A percentile compares a stretch with the other conserved stretches of the same genome.
Evolutionary conservation across 2,888 invertebrate genomes (phyloP).

Genomic region (Aphidoletes aphidimyza): DNA sequence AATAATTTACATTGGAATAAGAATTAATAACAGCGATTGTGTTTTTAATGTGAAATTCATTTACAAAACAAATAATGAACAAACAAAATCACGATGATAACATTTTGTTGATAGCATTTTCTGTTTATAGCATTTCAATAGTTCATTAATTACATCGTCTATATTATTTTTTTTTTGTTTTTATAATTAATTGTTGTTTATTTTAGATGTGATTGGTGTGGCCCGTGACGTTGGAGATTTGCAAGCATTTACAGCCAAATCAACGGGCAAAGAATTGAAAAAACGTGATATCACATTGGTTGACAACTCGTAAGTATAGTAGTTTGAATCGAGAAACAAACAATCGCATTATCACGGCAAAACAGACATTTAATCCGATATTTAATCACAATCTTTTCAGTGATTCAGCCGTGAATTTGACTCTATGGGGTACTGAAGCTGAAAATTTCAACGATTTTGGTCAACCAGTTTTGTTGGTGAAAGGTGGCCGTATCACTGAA

Average conservation of each 20-base stretch:
- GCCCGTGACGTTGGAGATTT: constrained; percentile 80
- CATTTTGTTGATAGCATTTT: no score
- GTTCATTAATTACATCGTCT: constrained; percentile 54
- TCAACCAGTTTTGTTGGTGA: constrained; percentile 86
- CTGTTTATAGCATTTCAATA: constrained; percentile 20
- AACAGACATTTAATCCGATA: no score
- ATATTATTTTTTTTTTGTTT: background rate
- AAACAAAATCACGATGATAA: no score
- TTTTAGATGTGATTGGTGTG: constrained; percentile 88
- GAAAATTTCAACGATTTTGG: constrained; percentile 81
- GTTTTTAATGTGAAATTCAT: no score
- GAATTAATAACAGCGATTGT: no score
- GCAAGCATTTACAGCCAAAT: constrained; percentile 76
- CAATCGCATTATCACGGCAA: no score
- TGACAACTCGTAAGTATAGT: constrained; percentile 75
- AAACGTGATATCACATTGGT: constrained; percentile 90
- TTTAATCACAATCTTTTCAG: background rate
- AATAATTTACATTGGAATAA: no score
- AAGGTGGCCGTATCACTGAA: constrained; percentile 86
- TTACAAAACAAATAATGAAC: no score
- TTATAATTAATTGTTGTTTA: no score
- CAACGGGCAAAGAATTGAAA: constrained; percentile 83
- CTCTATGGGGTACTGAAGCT: constrained; percentile 92
- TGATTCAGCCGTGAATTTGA: constrained; percentile 67
- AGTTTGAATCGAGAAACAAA: no score